These are phyloP conservation scores for Vicugna pacos DNA, from an alignment of 2,113 vertebrate genomes.

Conservation along the genomic window DNA sequence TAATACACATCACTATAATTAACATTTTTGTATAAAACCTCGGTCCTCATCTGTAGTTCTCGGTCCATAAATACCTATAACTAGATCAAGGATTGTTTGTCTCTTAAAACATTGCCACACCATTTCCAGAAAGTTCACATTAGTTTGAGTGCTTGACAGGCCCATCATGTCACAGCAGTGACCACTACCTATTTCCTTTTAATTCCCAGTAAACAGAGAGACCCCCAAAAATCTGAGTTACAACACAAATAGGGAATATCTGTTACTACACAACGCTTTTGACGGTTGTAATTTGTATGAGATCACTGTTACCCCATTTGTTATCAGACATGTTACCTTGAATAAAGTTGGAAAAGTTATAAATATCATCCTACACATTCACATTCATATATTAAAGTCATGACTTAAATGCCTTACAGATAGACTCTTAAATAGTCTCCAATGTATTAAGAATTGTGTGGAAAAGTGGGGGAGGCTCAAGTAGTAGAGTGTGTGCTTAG, in stretches of 20 bases:
- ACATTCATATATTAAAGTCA: neutral
- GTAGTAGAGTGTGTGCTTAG: too few species aligned
- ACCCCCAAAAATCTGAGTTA: neutral
- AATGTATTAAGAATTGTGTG: neutral
- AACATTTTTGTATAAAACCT: slow-evolving; percentile 4
- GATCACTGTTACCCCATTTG: neutral
- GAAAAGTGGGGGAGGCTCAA: neutral
- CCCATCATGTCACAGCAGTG: neutral
- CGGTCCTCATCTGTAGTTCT: neutral
- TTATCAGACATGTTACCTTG: neutral
- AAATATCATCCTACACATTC: neutral
- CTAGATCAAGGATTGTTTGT: neutral
- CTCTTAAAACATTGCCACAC: neutral
- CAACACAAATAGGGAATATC: neutral
- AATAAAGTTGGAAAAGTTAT: neutral
- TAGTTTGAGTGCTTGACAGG: neutral
- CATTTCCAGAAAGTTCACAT: slow-evolving; percentile 1
- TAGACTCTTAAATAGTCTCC: neutral
- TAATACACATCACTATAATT: neutral
- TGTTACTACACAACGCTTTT: slow-evolving; percentile 33
- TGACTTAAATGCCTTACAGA: neutral
- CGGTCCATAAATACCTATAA: neutral
- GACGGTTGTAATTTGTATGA: neutral
- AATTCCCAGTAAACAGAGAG: slow-evolving; percentile 21
- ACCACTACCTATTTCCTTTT: neutral